These are phyloP conservation scores for Alcis repandata DNA, from an alignment of 2,888 invertebrate species.

Conservation along the genomic window DNA sequence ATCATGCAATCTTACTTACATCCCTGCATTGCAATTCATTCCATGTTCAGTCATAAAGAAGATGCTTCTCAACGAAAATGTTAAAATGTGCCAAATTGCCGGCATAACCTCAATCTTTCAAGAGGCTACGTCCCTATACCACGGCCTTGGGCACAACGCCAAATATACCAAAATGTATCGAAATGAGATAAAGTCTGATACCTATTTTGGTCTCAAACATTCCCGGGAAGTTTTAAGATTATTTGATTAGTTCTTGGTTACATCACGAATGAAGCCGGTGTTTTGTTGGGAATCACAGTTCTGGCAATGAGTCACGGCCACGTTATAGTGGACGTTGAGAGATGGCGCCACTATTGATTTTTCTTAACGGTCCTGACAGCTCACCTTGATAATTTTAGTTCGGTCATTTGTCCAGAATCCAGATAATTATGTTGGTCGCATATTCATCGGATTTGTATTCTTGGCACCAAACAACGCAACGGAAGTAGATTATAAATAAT, in stretches of 20 bases:
- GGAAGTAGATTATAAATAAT: conserved; percentile 62
- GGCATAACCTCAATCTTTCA: conserved; percentile 36
- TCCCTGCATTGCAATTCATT: conserved; percentile 1
- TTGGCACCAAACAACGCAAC: conserved; percentile 63
- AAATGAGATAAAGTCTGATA: conserved; percentile 17
- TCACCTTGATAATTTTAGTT: not conserved
- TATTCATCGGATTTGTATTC: conserved; percentile 57
- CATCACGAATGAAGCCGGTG: conserved; percentile 53
- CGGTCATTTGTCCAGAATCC: not conserved
- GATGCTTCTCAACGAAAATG: conserved; percentile 15
- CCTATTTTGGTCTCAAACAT: conserved; percentile 3
- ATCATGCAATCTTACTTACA: not conserved
- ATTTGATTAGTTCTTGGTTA: conserved; percentile 51
- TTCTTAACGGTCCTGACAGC: not conserved
- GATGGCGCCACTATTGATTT: not conserved
- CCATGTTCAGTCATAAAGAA: conserved; percentile 5
- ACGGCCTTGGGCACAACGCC: conserved; percentile 53
- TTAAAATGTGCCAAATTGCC: conserved; percentile 38
- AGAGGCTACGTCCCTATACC: conserved; percentile 12
- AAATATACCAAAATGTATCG: conserved; percentile 32
- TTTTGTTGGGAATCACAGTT: conserved; percentile 49
- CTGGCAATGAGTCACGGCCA: conserved; percentile 61
- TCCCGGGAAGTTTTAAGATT: not conserved
- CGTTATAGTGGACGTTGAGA: not conserved
- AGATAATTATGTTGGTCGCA: not conserved